phyloP scores from a whole-genome alignment of 2,113 vertebrate species.

The Pangasianodon gigas region DNA sequence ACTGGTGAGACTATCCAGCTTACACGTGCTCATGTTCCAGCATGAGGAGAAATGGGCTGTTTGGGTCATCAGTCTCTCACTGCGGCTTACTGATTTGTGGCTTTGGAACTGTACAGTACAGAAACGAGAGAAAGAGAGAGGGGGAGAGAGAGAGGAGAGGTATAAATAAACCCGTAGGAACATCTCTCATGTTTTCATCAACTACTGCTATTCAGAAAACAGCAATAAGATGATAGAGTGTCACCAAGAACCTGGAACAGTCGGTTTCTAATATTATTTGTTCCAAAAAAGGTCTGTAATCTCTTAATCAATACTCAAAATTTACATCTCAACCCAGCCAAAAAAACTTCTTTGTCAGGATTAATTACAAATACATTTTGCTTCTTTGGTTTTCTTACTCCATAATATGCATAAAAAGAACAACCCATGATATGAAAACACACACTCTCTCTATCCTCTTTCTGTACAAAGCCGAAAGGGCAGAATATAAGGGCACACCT shows the following conservation, averaged over 20 bases:
- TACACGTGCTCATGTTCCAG: conserved; percentile 11
- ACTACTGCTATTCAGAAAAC: background rate
- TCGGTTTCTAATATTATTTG: background rate
- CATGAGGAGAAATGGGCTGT: conserved; percentile 1
- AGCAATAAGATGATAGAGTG: background rate
- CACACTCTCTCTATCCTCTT: background rate
- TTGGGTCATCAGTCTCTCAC: conserved; percentile 16
- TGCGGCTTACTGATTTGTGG: background rate
- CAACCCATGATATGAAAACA: background rate
- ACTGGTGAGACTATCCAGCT: background rate
- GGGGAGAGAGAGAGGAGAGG: background rate
- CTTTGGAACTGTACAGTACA: background rate
- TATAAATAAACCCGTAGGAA: background rate
- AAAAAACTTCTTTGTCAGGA: background rate
- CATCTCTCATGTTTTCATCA: background rate
- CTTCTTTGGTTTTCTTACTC: background rate
- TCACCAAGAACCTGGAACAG: background rate
- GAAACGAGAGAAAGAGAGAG: background rate
- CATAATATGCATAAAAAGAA: background rate
- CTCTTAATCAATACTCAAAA: background rate
- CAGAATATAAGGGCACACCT: background rate
- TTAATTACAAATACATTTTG: no score
- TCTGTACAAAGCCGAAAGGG: background rate
- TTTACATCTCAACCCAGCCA: background rate
- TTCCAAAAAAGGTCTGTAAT: background rate